Conservation (phyloP, 2,888 invertebrate genomes). For the Ecliptopera silaceata region DNA sequence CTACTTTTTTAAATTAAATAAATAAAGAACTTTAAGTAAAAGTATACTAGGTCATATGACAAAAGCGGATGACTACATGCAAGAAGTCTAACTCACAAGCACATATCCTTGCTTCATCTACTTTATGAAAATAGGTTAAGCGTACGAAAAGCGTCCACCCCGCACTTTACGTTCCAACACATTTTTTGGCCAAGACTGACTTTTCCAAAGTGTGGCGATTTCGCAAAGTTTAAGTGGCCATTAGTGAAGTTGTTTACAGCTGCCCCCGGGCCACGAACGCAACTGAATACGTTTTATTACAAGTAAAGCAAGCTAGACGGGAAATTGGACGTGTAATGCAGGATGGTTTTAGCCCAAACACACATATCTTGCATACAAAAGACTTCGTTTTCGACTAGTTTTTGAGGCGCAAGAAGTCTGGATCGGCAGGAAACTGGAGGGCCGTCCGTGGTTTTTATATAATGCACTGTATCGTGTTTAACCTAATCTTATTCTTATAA, state of each 20-base stretch:
- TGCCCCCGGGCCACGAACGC: constrained; percentile 52
- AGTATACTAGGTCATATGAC: too few species aligned
- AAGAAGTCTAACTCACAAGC: neutral
- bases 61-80: too few species aligned
- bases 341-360: constrained; percentile 22
- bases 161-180: constrained; percentile 22
- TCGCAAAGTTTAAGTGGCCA: constrained; percentile 69
- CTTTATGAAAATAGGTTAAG: constrained; percentile 1
- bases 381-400: too few species aligned
- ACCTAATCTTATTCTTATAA: too few species aligned
- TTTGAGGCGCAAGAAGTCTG: too few species aligned
- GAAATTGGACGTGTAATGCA: constrained; percentile 40
- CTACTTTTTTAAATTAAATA: too few species aligned
- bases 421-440: too few species aligned
- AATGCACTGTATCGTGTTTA: too few species aligned
- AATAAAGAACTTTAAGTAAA: too few species aligned
- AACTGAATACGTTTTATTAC: constrained; percentile 41
- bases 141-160: constrained; percentile 23
- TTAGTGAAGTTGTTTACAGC: constrained; percentile 72
- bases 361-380: too few species aligned
- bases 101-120: neutral
- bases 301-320: constrained; percentile 36
- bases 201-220: constrained; percentile 58
- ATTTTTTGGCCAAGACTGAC: constrained; percentile 45
- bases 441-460: too few species aligned